These are phyloP conservation scores for Sycophaga agraensis DNA, from an alignment of 1,140 invertebrate genomes.

Conservation along the genomic window DNA sequence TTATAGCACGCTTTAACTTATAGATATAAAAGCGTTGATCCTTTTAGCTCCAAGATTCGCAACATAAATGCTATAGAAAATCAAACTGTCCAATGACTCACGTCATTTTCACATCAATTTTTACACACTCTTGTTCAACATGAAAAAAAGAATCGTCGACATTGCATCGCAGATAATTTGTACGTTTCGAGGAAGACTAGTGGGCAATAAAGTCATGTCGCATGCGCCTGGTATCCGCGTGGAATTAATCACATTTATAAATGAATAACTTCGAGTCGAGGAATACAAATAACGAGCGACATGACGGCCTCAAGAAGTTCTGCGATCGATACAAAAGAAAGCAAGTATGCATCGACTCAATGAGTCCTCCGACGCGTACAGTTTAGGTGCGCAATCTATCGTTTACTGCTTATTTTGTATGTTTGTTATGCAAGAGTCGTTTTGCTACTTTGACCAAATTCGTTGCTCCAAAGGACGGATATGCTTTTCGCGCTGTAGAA, in stretches of 20 bases:
- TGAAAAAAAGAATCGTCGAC: background rate
- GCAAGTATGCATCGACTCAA: slow-evolving; percentile 5
- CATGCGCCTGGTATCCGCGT: background rate
- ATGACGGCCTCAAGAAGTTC: slow-evolving; percentile 9
- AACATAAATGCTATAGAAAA: slow-evolving; percentile 21
- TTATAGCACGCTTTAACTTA: slow-evolving; percentile 1
- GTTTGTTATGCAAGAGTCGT: background rate
- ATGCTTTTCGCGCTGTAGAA: slow-evolving; percentile 14
- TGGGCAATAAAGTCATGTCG: background rate
- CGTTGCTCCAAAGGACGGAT: slow-evolving; percentile 19
- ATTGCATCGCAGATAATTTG: slow-evolving; percentile 1
- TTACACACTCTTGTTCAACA: background rate
- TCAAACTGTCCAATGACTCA: slow-evolving; percentile 13
- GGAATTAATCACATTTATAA: background rate
- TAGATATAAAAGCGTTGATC: background rate
- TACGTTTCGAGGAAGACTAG: slow-evolving; percentile 20
- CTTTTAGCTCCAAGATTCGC: background rate
- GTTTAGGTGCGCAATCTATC: slow-evolving; percentile 9
- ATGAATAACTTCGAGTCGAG: slow-evolving; percentile 3
- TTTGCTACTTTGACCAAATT: slow-evolving; percentile 11
- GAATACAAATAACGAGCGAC: background rate
- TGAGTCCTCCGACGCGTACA: slow-evolving; percentile 16
- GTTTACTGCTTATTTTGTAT: slow-evolving; percentile 10
- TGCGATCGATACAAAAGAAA: slow-evolving; percentile 9
- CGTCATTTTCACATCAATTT: background rate